Percentiles rank a stretch among this genome's conserved stretches.
Evolutionary conservation across 2,797 vertebrate species (phyloP).

Genomic region (Muscicapa comitata): DNA sequence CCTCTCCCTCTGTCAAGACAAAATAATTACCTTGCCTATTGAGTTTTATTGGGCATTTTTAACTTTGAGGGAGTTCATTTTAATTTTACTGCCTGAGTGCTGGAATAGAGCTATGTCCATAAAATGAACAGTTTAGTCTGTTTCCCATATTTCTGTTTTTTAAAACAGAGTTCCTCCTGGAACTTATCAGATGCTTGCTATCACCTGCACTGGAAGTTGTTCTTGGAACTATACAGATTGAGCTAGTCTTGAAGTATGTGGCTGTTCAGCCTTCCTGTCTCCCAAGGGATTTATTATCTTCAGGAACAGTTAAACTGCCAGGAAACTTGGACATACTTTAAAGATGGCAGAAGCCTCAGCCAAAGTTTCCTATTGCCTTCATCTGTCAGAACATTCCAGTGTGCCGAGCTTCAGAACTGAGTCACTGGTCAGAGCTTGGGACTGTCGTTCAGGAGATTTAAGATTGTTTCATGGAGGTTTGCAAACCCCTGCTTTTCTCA

Average conservation of each 20-base stretch:
- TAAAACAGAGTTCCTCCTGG: not conserved
- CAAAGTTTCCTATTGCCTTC: not conserved
- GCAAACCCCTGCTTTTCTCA: not conserved
- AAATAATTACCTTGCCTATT: not conserved
- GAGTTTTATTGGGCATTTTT: conserved; percentile 25
- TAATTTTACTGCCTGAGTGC: not conserved
- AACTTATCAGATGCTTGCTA: not conserved
- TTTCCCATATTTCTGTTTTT: not conserved
- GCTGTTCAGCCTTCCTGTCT: not conserved
- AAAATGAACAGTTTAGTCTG: not conserved
- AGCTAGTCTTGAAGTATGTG: not conserved
- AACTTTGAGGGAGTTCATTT: conserved; percentile 2
- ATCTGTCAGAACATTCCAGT: not conserved
- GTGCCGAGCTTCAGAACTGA: not conserved
- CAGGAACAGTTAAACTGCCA: not conserved
- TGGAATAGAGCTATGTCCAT: not conserved
- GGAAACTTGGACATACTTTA: not conserved
- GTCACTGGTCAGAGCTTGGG: not conserved
- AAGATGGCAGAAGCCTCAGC: not conserved
- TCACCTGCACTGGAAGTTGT: not conserved
- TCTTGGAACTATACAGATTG: not conserved
- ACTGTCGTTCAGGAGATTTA: not conserved
- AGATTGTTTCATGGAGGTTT: not conserved
- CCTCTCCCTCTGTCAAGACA: not conserved
- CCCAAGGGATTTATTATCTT: not conserved